These are phyloP conservation scores for Sorex fumeus DNA, from an alignment of 2,113 vertebrate genomes.

Conservation along the genomic window DNA sequence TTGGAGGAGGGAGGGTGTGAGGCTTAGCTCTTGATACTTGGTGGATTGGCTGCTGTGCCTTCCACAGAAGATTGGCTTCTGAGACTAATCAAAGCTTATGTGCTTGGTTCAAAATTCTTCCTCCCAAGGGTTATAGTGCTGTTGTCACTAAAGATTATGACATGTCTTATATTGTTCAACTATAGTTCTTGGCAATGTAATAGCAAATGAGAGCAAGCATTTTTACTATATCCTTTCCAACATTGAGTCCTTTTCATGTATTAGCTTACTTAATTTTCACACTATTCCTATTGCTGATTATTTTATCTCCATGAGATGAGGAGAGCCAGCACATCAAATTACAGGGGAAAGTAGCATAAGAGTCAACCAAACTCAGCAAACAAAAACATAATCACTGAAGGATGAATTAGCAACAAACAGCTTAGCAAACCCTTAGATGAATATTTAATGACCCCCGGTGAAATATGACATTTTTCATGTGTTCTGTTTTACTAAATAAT, in stretches of 20 bases:
- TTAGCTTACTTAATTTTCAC: conserved; percentile 10
- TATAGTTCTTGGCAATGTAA: not conserved
- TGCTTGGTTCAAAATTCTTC: not conserved
- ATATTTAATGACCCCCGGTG: too few species aligned
- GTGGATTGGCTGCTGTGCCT: not conserved
- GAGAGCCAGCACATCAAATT: too few species aligned
- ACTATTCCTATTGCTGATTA: not conserved
- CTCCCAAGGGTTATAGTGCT: not conserved
- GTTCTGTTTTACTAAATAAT: too few species aligned
- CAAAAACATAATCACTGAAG: too few species aligned
- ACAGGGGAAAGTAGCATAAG: too few species aligned
- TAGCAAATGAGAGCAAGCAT: not conserved
- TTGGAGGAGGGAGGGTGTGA: not conserved
- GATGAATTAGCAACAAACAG: too few species aligned
- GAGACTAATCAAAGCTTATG: not conserved
- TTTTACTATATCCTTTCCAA: not conserved
- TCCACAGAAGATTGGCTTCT: not conserved
- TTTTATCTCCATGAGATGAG: not conserved
- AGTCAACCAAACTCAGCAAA: too few species aligned
- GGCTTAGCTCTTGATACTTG: not conserved
- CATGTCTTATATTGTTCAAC: not conserved
- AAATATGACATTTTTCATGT: too few species aligned
- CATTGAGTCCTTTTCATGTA: not conserved
- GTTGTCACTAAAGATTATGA: not conserved
- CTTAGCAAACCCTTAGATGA: too few species aligned